Conservation (phyloP, 1,140 invertebrate species). For the Myzus persicae region DNA sequence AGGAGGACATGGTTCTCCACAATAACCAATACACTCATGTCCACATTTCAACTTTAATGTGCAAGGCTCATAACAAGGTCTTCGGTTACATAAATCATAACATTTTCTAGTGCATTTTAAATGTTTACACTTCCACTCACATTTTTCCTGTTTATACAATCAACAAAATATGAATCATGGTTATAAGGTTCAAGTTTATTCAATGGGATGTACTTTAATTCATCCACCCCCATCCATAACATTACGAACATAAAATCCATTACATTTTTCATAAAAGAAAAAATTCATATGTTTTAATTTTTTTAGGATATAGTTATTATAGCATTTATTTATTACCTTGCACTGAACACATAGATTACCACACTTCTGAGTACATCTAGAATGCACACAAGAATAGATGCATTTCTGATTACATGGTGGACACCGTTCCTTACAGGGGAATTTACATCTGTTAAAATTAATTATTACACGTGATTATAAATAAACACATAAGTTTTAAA, state of each 20-base stretch:
- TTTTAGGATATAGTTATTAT: background rate
- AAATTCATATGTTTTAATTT: background rate
- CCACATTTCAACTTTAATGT: slow-evolving; percentile 66
- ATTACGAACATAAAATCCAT: too few species aligned
- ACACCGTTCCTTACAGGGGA: slow-evolving; percentile 70
- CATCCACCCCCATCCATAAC: too few species aligned
- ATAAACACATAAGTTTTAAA: too few species aligned
- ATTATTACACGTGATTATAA: background rate
- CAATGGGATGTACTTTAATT: too few species aligned
- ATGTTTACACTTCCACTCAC: slow-evolving; percentile 68
- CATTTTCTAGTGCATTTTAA: slow-evolving; percentile 69
- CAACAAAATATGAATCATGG: background rate
- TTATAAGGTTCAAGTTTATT: too few species aligned
- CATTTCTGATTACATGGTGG: slow-evolving; percentile 71
- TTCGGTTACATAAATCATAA: slow-evolving; percentile 67
- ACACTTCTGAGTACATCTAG: slow-evolving; percentile 69
- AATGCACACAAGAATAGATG: slow-evolving; percentile 69
- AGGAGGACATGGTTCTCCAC: slow-evolving; percentile 72
- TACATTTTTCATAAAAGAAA: background rate
- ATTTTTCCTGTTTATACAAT: slow-evolving; percentile 64
- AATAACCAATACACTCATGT: slow-evolving; percentile 73
- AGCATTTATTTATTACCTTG: slow-evolving; percentile 66
- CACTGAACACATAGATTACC: slow-evolving; percentile 71
- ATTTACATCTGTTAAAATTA: slow-evolving; percentile 69
- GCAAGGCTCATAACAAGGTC: slow-evolving; percentile 69